A percentile compares a stretch with the other conserved stretches of the same genome.
Conservation (phyloP, 2,888 invertebrate species). For the Sepioteuthis lessoniana region DNA sequence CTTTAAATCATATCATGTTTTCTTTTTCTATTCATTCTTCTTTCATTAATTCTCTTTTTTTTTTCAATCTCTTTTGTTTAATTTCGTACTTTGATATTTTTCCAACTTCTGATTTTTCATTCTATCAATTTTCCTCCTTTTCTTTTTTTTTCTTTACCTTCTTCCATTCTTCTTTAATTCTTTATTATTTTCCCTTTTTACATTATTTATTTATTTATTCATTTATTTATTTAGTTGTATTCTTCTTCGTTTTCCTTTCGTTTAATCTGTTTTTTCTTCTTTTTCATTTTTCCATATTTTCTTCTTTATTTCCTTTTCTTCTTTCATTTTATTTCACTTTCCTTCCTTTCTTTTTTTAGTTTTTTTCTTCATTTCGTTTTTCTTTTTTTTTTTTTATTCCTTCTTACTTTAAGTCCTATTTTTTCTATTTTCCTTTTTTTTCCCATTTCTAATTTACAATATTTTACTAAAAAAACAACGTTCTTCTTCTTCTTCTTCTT, state of each 20-base stretch:
- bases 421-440: background rate
- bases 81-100: no score
- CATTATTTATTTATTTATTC: background rate
- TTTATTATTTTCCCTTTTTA: background rate
- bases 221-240: background rate
- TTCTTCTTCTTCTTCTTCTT: background rate
- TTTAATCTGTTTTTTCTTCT: background rate
- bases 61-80: no score
- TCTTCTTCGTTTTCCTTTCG: background rate
- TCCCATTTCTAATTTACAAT: background rate
- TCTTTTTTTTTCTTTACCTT: background rate
- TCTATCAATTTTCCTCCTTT: background rate
- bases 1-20: no score
- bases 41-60: no score
- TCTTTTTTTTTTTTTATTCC: background rate
- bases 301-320: background rate
- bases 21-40: no score
- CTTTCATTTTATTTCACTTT: background rate
- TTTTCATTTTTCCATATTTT: background rate
- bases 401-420: background rate
- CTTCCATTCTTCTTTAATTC: background rate
- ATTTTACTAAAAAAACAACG: no score
- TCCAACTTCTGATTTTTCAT: background rate
- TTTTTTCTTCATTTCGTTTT: background rate
- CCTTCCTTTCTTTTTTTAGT: background rate